Conservation (phyloP, 2,888 invertebrate species). For the Cantharis flavilabris region DNA sequence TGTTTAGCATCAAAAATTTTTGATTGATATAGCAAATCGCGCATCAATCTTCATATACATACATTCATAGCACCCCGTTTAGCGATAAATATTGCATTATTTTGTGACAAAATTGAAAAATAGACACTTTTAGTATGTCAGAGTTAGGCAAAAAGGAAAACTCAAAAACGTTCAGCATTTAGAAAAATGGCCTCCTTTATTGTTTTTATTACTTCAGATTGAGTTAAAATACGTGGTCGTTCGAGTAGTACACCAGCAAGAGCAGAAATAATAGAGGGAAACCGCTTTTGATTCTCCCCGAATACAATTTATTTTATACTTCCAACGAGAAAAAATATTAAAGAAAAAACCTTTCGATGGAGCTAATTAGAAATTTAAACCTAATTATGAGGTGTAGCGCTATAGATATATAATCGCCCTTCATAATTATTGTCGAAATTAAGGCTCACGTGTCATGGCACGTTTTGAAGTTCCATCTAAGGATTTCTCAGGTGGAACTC, state of each 20-base stretch:
- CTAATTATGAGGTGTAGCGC: neutral
- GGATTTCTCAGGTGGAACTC: neutral
- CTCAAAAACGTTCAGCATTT: neutral
- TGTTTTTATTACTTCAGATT: slow-evolving; percentile 12
- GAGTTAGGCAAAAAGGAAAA: neutral
- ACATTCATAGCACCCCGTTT: neutral
- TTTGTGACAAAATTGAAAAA: neutral
- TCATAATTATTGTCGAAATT: neutral
- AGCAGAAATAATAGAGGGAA: neutral
- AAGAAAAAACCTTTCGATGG: neutral
- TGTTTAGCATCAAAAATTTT: neutral
- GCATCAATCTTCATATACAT: neutral
- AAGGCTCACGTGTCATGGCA: neutral
- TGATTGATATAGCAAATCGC: neutral
- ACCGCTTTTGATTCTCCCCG: neutral
- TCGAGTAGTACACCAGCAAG: neutral
- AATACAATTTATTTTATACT: neutral
- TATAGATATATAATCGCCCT: neutral
- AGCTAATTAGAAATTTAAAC: neutral
- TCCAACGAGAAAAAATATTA: neutral
- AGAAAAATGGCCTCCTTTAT: slow-evolving; percentile 6
- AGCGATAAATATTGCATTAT: neutral
- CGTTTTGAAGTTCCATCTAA: neutral
- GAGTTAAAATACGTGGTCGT: slow-evolving; percentile 6
- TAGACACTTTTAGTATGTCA: too few species aligned